phyloP scores from a whole-genome alignment of 2,113 vertebrate genomes.

The Gambusia holbrooki region DNA sequence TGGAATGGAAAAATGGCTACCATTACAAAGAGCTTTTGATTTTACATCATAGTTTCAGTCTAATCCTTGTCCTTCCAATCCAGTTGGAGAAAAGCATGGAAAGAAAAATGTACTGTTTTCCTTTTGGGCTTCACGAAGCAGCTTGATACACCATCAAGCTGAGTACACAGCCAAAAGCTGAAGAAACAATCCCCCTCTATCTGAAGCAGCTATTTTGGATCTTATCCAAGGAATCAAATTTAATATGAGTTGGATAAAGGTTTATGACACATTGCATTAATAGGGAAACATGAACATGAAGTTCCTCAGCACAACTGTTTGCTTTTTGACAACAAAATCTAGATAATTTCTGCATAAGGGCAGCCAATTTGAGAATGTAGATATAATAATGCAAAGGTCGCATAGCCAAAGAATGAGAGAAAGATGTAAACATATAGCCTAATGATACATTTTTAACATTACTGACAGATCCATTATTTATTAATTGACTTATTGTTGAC shows the following conservation, averaged over 20 bases:
- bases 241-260: slow-evolving; percentile 53
- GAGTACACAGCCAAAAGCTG: slow-evolving; percentile 33
- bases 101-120: not conserved
- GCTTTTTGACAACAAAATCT: not conserved
- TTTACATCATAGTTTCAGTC: not conserved
- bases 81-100: not conserved
- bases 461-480: too few species aligned
- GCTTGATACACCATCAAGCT: slow-evolving; percentile 18
- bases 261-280: slow-evolving; percentile 42
- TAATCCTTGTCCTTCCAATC: not conserved
- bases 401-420: too few species aligned
- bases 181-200: slow-evolving; percentile 28
- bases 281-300: slow-evolving; percentile 13
- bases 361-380: too few species aligned
- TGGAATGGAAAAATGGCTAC: not conserved
- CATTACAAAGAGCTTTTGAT: not conserved
- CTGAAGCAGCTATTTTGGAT: slow-evolving; percentile 39
- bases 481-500: too few species aligned
- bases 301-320: not conserved
- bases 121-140: not conserved
- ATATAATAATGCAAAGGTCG: too few species aligned
- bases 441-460: too few species aligned
- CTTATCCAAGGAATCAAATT: slow-evolving; percentile 44
- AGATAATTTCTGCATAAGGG: not conserved
- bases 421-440: too few species aligned